Evolutionary conservation across 2,797 vertebrate species (phyloP), one percentile per base, ranked within the genome.

Genomic region (Microcaecilia unicolor): DNA sequence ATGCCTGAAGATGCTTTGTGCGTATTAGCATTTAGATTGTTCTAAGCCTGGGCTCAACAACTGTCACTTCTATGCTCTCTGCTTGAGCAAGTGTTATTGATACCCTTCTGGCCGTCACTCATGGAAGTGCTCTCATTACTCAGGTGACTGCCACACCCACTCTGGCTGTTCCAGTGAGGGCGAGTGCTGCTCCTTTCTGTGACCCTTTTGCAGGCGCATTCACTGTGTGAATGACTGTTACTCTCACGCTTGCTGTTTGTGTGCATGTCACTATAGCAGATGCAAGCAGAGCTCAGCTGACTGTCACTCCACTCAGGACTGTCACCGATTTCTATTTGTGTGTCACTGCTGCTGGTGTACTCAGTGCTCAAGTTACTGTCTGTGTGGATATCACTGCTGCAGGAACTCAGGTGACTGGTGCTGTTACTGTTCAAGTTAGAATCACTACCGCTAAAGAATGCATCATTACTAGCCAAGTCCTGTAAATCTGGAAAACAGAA

Each of bases 401-500:
- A n/a, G n/a, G 8, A 13, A 9, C 14, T 17, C 11, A 4, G 1
- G 7, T 14, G 11, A 22, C 10, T 13, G 16, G 19, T 24, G 15
- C 16, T 19, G 18, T 18, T 16, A n/a, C 3, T 14, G 9, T 8
- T 5, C 14, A 6, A 21, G 18, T n/a, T n/a, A n/a, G n/a, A n/a
- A n/a, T 32, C 18, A 25, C 19, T 10, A 13, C 15, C 24, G 21
- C n/a, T n/a, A n/a, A n/a, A n/a, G n/a, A n/a, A n/a, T n/a, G n/a
- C n/a, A n/a, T n/a, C n/a, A n/a, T n/a, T n/a, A 15, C 25, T 22
- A 14, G 27, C 19, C 20, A 72, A 43, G 17, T 42, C 51, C 28
- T 54, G 41, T 37, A 72, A 51, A 56, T 69, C 68, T 72, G 53
- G 38, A 58, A 64, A 31, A 51, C 20, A 55, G 15, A 25, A 35